Conservation (phyloP, 1,140 invertebrate species). For the Varroa destructor region DNA sequence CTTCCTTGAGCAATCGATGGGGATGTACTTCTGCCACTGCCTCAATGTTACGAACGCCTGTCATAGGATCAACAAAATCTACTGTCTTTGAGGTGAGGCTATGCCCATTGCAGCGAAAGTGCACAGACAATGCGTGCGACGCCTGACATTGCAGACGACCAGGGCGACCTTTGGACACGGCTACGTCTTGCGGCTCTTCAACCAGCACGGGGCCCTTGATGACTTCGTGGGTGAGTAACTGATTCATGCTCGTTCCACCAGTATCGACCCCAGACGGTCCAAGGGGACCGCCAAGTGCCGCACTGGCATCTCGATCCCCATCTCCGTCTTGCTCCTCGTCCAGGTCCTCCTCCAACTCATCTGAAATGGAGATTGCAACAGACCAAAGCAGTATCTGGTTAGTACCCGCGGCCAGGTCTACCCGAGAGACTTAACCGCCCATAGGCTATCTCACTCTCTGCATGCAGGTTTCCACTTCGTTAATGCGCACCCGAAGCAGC, state of each 20-base stretch:
- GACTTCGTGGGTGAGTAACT: constrained; percentile 21
- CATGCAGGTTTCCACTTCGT: too few species aligned
- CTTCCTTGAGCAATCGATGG: constrained; percentile 15
- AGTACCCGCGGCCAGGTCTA: too few species aligned
- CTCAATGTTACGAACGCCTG: constrained; percentile 22
- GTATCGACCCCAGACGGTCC: background rate
- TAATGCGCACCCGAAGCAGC: too few species aligned
- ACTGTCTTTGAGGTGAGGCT: constrained; percentile 18
- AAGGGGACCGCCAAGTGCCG: background rate
- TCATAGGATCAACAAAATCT: constrained; percentile 23
- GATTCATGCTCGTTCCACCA: background rate
- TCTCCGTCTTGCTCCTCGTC: constrained; percentile 20
- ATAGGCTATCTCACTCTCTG: too few species aligned
- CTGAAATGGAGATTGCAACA: constrained; percentile 26
- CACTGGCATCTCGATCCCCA: background rate
- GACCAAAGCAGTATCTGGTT: too few species aligned
- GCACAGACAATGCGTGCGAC: constrained; percentile 7
- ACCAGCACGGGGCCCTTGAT: constrained; percentile 26
- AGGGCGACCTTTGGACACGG: constrained; percentile 12
- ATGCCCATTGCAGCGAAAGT: constrained; percentile 27
- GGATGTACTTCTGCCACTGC: constrained; percentile 15
- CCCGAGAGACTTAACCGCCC: too few species aligned
- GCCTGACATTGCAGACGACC: constrained; percentile 23
- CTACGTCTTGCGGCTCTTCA: constrained; percentile 22
- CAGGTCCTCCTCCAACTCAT: constrained; percentile 23